Conservation (phyloP, 2,797 vertebrate genomes). For the Sebastes kiyomatsui region DNA sequence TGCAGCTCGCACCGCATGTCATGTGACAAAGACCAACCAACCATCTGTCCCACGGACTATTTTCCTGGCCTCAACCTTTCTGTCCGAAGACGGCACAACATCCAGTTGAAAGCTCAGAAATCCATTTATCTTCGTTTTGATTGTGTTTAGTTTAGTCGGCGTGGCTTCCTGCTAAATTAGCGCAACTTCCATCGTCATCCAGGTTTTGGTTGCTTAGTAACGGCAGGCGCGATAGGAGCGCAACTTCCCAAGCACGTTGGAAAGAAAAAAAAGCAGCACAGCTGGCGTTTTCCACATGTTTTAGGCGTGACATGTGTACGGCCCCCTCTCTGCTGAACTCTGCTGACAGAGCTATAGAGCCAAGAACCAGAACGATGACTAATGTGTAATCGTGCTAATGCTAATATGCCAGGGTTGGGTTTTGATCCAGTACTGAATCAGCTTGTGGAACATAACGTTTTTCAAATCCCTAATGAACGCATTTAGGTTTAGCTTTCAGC, state of each 20-base stretch:
- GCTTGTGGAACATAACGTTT: not conserved
- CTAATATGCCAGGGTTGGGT: not conserved
- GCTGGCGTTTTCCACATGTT: no score
- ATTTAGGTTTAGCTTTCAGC: not conserved
- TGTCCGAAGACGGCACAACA: no score
- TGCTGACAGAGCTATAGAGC: not conserved
- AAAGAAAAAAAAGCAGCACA: no score
- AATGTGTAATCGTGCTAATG: not conserved
- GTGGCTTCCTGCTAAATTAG: not conserved
- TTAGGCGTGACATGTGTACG: no score
- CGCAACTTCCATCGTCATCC: not conserved
- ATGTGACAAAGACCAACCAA: fast-evolving
- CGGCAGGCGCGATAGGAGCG: no score
- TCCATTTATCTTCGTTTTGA: not conserved
- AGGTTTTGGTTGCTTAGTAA: not conserved
- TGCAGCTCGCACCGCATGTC: no score
- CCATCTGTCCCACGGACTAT: no score
- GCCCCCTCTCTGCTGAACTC: not conserved
- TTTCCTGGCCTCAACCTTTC: no score
- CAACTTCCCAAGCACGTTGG: no score
- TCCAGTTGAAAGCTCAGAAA: no score
- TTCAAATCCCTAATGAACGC: not conserved
- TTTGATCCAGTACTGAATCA: not conserved
- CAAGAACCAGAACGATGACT: not conserved
- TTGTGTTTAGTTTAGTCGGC: not conserved